phyloP scores from a whole-genome alignment of 2,113 vertebrate species.

The Pantherophis guttatus region DNA sequence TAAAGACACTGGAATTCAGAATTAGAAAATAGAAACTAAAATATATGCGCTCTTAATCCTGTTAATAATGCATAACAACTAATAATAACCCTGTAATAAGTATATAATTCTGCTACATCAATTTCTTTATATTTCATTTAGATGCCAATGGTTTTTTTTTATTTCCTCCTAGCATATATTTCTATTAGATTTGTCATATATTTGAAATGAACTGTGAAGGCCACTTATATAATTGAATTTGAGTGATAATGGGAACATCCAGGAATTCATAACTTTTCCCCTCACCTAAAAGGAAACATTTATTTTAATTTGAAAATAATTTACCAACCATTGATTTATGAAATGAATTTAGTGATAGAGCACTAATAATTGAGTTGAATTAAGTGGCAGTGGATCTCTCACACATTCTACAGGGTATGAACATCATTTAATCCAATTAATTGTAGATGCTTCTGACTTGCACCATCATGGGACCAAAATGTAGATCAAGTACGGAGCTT shows the following conservation, averaged over 20 bases:
- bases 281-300: slow-evolving; percentile 22
- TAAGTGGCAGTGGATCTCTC: slow-evolving; percentile 13
- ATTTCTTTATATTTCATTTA: slow-evolving; percentile 27
- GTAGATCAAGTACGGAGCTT: neutral
- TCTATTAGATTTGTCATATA: slow-evolving; percentile 27
- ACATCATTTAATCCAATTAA: slow-evolving; percentile 28
- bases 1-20: neutral
- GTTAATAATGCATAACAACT: slow-evolving; percentile 15
- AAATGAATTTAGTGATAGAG: slow-evolving; percentile 26
- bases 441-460: slow-evolving; percentile 3
- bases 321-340: slow-evolving; percentile 34
- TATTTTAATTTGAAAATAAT: slow-evolving; percentile 33
- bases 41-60: slow-evolving; percentile 18
- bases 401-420: slow-evolving; percentile 15
- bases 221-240: slow-evolving; percentile 14
- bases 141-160: slow-evolving; percentile 23
- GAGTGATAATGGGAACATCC: slow-evolving; percentile 4
- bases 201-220: slow-evolving; percentile 33
- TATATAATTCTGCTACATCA: slow-evolving; percentile 9
- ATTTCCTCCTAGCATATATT: slow-evolving; percentile 19
- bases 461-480: neutral
- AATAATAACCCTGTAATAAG: slow-evolving; percentile 4
- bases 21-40: slow-evolving; percentile 5
- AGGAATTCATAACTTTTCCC: slow-evolving; percentile 14
- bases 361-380: slow-evolving; percentile 25